Conservation (phyloP, 2,113 vertebrate genomes). For the Dasyprocta punctata region DNA sequence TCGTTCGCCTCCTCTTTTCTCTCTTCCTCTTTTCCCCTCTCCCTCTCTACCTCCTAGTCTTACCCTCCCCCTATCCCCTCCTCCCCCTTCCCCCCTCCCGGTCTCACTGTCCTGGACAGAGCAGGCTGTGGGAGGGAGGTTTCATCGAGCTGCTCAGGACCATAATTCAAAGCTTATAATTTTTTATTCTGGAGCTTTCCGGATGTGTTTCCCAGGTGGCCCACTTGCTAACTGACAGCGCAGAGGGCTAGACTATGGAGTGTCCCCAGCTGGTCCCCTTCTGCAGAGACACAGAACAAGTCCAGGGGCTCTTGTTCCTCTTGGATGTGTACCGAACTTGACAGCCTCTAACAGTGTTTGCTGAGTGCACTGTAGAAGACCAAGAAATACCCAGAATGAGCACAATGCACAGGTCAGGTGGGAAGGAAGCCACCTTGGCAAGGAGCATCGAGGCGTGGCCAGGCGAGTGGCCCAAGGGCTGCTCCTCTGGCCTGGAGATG, state of each 20-base stretch:
- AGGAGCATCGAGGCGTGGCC: background rate
- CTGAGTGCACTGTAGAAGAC: background rate
- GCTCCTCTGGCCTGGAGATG: background rate
- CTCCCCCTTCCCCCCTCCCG: background rate
- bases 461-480: background rate
- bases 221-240: background rate
- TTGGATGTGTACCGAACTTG: background rate
- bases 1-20: no score
- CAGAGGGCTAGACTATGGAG: background rate
- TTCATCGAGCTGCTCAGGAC: background rate
- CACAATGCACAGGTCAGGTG: background rate
- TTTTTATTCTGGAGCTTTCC: background rate
- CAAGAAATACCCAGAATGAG: background rate
- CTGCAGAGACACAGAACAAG: background rate
- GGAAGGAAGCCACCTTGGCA: background rate
- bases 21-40: no score
- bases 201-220: background rate
- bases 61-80: no score
- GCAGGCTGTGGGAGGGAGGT: background rate
- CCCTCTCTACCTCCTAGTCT: no score
- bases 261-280: no score
- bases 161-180: background rate
- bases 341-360: background rate
- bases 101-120: background rate
- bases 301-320: accelerated